phyloP scores from a whole-genome alignment of 1,140 invertebrate species.

The Acromyrmex heyeri region DNA sequence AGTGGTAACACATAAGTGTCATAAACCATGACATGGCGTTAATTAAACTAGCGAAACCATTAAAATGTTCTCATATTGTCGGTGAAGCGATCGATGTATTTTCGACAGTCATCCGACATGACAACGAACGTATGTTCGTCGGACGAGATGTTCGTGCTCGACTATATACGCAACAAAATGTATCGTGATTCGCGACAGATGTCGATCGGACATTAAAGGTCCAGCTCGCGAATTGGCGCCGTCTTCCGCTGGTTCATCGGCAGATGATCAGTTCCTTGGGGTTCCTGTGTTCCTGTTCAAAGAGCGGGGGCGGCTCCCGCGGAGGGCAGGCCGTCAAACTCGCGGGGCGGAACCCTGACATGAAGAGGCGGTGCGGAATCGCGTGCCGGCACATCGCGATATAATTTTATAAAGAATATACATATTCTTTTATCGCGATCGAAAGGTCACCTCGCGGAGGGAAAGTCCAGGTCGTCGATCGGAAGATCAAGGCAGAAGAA shows the following conservation, averaged over 20 bases:
- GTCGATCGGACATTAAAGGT: background rate
- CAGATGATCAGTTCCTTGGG: slow-evolving; percentile 75
- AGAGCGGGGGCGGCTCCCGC: slow-evolving; percentile 87
- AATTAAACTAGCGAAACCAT: background rate
- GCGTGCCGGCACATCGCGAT: slow-evolving; percentile 71
- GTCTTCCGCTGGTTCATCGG: slow-evolving; percentile 7
- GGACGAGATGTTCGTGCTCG: background rate
- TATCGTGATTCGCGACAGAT: background rate
- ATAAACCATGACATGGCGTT: no score
- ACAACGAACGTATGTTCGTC: background rate
- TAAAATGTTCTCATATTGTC: background rate
- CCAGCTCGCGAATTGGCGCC: slow-evolving; percentile 5
- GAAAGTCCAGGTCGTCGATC: slow-evolving; percentile 10
- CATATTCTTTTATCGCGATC: background rate
- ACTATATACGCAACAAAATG: background rate
- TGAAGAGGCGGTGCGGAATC: slow-evolving; percentile 86
- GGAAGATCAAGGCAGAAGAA: background rate
- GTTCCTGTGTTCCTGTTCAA: slow-evolving; percentile 85
- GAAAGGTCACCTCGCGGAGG: background rate
- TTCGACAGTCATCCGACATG: background rate
- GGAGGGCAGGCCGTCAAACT: slow-evolving; percentile 87
- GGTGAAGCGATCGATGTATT: background rate
- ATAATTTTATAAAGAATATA: slow-evolving; percentile 18
- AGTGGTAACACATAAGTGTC: background rate
- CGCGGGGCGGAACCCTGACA: slow-evolving; percentile 86